Evolutionary conservation across 2,888 invertebrate genomes (phyloP).

Genomic region (Zele albiditarsus): DNA sequence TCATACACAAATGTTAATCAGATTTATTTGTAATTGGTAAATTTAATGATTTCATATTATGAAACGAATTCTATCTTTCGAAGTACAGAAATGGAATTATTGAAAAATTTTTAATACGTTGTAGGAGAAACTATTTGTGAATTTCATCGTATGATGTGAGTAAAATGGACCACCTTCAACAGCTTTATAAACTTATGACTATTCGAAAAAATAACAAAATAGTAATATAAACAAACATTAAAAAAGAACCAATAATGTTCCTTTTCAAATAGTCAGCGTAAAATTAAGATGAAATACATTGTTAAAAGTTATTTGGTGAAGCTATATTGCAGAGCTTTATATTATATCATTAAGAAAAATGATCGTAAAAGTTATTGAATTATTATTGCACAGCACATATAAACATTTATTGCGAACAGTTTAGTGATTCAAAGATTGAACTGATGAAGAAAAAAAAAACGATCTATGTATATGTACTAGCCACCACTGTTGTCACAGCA

Average conservation of each 20-base stretch:
- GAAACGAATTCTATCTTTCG: neutral
- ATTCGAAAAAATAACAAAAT: conserved; percentile 36
- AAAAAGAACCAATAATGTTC: conserved; percentile 33
- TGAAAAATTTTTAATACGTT: conserved; percentile 36
- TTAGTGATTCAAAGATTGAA: conserved; percentile 44
- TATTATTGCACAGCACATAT: conserved; percentile 60
- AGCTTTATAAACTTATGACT: conserved; percentile 45
- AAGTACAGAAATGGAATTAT: conserved; percentile 11
- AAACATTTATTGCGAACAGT: conserved; percentile 55
- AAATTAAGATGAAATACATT: conserved; percentile 36
- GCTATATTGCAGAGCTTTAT: conserved; percentile 46
- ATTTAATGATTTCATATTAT: conserved; percentile 14
- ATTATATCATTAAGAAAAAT: conserved; percentile 42
- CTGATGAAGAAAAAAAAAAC: conserved; percentile 38
- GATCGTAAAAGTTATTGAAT: conserved; percentile 45
- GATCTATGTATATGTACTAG: conserved; percentile 59
- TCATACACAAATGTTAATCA: neutral
- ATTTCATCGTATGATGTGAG: conserved; percentile 64
- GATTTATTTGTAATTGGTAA: neutral
- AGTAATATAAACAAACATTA: conserved; percentile 33
- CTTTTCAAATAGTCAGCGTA: conserved; percentile 50
- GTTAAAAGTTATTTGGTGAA: conserved; percentile 43
- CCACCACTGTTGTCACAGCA: conserved; percentile 67
- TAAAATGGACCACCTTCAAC: conserved; percentile 65
- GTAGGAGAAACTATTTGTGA: conserved; percentile 17